Evolutionary conservation across 2,113 vertebrate genomes (phyloP).

Genomic region (Lanius collurio): DNA sequence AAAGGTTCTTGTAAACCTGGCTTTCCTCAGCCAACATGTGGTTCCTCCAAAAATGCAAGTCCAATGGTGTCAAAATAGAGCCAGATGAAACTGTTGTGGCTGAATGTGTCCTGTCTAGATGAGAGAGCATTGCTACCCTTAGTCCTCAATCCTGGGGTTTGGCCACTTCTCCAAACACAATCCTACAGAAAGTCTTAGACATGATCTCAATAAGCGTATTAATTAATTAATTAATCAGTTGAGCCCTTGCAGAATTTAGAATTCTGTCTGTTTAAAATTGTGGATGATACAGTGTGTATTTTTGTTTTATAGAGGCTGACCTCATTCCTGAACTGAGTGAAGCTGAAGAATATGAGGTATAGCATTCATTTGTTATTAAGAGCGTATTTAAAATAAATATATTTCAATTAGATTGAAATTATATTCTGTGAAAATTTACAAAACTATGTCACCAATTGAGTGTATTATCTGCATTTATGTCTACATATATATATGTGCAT

Average conservation of each 20-base stretch:
- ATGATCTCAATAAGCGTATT: neutral
- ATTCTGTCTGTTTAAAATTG: slow-evolving; percentile 24
- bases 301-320: slow-evolving; percentile 78
- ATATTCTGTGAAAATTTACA: neutral
- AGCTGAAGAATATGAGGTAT: slow-evolving; percentile 82
- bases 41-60: neutral
- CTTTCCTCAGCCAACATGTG: neutral
- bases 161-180: neutral
- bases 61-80: neutral
- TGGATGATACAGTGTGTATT: slow-evolving; percentile 53
- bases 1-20: accelerated
- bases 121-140: neutral
- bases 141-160: neutral
- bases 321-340: slow-evolving; percentile 77
- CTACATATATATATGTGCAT: neutral
- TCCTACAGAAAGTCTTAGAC: neutral
- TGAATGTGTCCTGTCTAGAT: neutral
- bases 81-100: neutral
- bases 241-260: neutral
- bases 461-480: neutral
- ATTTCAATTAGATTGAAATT: neutral
- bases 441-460: neutral
- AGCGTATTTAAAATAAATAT: neutral
- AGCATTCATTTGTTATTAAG: slow-evolving; percentile 30
- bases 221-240: neutral